Evolutionary conservation across 2,888 invertebrate species (phyloP), one percentile per base, ranked within the genome.

Genomic region (Drosophila recens): DNA sequence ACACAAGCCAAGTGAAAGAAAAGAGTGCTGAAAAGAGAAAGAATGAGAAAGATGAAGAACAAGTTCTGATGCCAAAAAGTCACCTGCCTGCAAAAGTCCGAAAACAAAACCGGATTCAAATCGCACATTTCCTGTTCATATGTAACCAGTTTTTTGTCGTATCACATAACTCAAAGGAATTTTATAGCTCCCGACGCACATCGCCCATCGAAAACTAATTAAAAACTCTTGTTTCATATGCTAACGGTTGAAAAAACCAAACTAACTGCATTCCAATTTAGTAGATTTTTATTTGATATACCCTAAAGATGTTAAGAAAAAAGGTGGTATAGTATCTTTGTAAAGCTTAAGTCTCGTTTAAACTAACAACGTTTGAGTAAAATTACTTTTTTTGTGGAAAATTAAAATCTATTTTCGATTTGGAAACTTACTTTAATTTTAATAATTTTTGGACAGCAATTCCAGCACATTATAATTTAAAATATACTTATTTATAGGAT

Each of bases 61-160:
- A 75, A 83, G 84, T 83, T 85, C 86, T 86, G 71, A 54, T 17
- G 54, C 30, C 11, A 45, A 72, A 67, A 61, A 59, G 36, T 67
- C 69, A 76, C 62, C 80, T 76, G 78, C 65, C 78, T 67, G 69
- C 66, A 62, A 69, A 69, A 65, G 64, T 65, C 58, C 36, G 52
- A 49, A 36, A 65, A 23, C n/a, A 23, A 84, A 85, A 88, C 87
- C 89, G 75, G 89, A 75, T 86, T 78, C 51, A 65, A 68, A 79
- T 70, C 80, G 82, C 67, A 61, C 61, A 70, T 77, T 83, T 84
- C 84, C 88, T 80, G 86, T 70, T 80, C 52, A 80, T 64, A 58
- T 67, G 56, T 71, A 84, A 84, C 84, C 76, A 74, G 84, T 84
- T 81, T 81, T 65, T 54, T 8, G 17, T 11, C 23, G 43, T 66